Evolutionary conservation across 2,113 vertebrate species (phyloP).

Genomic region (Trematocara unimaculatum): DNA sequence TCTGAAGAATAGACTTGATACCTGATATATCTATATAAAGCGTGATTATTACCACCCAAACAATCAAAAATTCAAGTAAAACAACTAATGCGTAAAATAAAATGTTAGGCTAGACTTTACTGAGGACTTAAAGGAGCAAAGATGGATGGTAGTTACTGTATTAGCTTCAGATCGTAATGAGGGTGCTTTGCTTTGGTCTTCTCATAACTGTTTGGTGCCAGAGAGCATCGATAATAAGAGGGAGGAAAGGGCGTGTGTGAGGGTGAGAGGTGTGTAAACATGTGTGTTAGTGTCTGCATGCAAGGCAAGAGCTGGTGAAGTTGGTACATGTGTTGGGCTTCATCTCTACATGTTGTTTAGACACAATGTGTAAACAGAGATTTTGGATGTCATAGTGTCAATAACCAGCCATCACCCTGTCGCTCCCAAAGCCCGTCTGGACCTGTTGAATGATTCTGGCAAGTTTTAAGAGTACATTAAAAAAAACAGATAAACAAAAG

Average conservation of each 20-base stretch:
- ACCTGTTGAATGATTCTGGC: neutral
- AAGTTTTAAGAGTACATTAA: neutral
- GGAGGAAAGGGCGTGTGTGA: slow-evolving; percentile 6
- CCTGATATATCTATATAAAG: neutral
- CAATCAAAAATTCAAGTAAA: neutral
- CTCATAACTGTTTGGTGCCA: slow-evolving; percentile 22
- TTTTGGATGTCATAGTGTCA: neutral
- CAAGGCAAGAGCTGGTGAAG: neutral
- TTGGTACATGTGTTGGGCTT: neutral
- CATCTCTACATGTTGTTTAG: neutral
- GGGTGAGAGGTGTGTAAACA: neutral
- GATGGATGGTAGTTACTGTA: slow-evolving; percentile 22
- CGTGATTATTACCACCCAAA: neutral
- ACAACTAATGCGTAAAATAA: neutral
- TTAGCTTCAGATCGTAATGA: slow-evolving; percentile 32
- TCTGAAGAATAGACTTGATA: neutral
- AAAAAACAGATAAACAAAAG: neutral
- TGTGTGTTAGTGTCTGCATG: neutral
- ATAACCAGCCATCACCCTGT: neutral
- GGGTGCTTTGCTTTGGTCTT: slow-evolving; percentile 4
- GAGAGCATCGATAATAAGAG: slow-evolving; percentile 43
- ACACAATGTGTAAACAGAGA: neutral
- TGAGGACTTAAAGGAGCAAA: neutral
- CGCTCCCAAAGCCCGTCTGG: neutral
- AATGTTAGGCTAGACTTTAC: neutral